These are phyloP conservation scores for Drosophila santomea DNA, from an alignment of 1,140 invertebrate species.

Conservation along the genomic window DNA sequence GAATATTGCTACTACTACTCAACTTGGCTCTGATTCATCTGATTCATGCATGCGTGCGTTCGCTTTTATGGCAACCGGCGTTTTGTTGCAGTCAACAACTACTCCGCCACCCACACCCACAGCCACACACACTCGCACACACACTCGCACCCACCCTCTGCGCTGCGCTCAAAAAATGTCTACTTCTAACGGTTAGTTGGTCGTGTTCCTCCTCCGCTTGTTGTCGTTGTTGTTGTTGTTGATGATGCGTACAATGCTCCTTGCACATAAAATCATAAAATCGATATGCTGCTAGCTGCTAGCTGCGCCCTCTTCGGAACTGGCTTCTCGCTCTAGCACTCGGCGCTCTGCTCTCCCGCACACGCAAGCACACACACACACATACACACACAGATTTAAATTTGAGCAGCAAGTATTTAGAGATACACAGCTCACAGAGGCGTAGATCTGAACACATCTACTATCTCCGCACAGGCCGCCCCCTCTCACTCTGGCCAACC, in stretches of 20 bases:
- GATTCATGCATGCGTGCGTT: constrained; percentile 5
- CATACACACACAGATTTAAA: constrained; percentile 10
- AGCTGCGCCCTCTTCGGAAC: constrained; percentile 76
- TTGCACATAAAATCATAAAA: constrained; percentile 76
- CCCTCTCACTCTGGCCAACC: constrained; percentile 2
- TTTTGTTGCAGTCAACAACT: constrained; percentile 55
- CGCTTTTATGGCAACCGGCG: constrained; percentile 51
- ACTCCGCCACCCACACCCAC: constrained; percentile 11
- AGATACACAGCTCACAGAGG: constrained; percentile 68
- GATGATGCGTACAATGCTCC: constrained; percentile 62
- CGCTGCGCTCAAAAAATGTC: constrained; percentile 12
- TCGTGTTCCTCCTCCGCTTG: constrained; percentile 14
- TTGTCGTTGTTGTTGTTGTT: background rate
- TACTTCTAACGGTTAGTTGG: constrained; percentile 17
- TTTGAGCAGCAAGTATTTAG: constrained; percentile 44
- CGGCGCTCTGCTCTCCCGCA: constrained; percentile 1
- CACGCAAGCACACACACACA: background rate
- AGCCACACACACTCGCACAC: background rate
- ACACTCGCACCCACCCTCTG: background rate
- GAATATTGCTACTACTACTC: constrained; percentile 13
- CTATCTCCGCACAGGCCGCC: constrained; percentile 23
- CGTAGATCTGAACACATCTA: constrained; percentile 56
- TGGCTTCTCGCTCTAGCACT: constrained; percentile 36
- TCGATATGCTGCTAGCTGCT: constrained; percentile 51
- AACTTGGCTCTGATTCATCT: background rate